Percentiles rank a stretch among this genome's conserved stretches.
These are phyloP conservation scores for Oopsacas minuta DNA, from an alignment of 37 sponge, comb jelly and placozoan species.

Conservation along the genomic window DNA sequence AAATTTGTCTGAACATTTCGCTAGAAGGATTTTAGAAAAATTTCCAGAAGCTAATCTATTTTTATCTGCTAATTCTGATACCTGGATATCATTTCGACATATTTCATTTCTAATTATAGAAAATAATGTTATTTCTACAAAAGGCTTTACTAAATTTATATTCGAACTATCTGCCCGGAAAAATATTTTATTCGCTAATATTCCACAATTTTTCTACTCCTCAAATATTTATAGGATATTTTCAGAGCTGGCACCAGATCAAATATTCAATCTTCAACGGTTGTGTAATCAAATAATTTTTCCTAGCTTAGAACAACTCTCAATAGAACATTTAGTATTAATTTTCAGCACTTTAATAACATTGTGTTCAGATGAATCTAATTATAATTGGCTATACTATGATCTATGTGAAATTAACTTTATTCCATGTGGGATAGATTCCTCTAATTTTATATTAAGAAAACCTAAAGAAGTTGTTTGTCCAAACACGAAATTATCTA, in stretches of 20 bases:
- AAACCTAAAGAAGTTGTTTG: not conserved
- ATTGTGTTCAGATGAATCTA: not conserved
- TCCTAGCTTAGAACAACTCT: not conserved
- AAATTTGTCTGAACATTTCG: not conserved
- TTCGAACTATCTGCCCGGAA: not conserved
- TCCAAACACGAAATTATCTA: not conserved
- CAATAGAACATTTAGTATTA: not conserved
- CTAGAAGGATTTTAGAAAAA: not conserved
- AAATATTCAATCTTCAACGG: not conserved
- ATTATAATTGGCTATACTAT: not conserved
- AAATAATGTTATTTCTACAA: not conserved
- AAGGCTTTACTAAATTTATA: not conserved
- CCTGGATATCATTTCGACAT: not conserved
- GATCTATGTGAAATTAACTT: not conserved
- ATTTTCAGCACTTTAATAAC: not conserved
- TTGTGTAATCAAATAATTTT: not conserved
- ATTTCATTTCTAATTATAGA: not conserved
- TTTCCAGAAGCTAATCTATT: not conserved
- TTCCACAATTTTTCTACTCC: not conserved
- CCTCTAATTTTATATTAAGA: not conserved
- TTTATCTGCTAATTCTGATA: not conserved
- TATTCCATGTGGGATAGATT: not conserved
- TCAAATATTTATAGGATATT: not conserved
- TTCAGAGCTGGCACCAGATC: not conserved
- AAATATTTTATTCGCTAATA: not conserved